Conservation (phyloP, 2,113 vertebrate species). For the Cinclus mexicanus region DNA sequence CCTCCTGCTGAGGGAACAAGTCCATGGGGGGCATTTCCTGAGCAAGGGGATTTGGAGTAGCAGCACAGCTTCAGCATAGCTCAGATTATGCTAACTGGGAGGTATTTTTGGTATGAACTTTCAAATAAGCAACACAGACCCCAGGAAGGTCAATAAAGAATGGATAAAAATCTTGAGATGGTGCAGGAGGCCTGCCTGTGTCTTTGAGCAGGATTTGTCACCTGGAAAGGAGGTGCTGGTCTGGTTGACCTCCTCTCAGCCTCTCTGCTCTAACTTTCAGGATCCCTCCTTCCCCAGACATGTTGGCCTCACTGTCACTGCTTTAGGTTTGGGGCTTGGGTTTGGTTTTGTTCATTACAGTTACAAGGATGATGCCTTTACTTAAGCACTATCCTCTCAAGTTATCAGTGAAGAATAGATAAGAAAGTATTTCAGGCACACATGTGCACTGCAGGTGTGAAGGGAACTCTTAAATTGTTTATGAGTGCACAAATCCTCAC, state of each 20-base stretch:
- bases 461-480: conserved; percentile 57
- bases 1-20: background rate
- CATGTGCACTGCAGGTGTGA: conserved; percentile 58
- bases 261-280: background rate
- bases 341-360: background rate
- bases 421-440: conserved; percentile 1
- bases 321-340: background rate
- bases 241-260: background rate
- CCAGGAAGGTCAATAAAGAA: background rate
- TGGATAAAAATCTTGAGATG: background rate
- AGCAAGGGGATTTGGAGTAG: background rate
- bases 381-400: background rate
- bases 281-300: background rate
- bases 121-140: background rate
- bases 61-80: background rate
- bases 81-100: background rate
- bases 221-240: background rate
- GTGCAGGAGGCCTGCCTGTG: background rate
- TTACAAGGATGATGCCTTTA: background rate
- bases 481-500: conserved; percentile 29
- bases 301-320: background rate
- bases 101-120: background rate
- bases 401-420: background rate
- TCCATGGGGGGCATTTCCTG: background rate
- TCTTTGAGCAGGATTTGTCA: background rate